These are phyloP conservation scores for Portevinia maculata DNA, from an alignment of 2,888 invertebrate species.

Conservation along the genomic window DNA sequence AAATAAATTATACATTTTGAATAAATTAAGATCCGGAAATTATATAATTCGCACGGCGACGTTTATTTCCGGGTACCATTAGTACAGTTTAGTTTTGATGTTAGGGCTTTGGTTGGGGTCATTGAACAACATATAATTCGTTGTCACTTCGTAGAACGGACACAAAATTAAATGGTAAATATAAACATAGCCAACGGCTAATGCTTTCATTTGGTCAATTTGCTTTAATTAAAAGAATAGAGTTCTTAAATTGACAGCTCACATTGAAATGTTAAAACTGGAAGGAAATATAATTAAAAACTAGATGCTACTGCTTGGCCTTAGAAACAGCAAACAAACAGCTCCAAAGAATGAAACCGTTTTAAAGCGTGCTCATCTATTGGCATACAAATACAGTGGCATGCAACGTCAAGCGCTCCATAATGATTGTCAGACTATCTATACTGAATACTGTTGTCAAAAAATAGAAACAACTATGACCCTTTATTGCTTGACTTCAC, in stretches of 20 bases:
- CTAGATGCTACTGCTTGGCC: no score
- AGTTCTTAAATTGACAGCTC: neutral
- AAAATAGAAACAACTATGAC: no score
- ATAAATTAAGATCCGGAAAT: neutral
- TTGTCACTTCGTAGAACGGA: neutral
- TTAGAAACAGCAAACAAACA: no score
- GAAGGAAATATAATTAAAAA: no score
- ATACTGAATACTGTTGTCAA: no score
- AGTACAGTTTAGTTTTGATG: neutral
- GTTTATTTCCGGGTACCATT: neutral
- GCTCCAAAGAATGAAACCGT: no score
- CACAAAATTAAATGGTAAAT: neutral
- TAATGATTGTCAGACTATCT: no score
- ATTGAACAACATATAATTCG: neutral
- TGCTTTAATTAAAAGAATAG: constrained; percentile 22
- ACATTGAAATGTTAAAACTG: no score
- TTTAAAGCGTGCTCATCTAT: no score
- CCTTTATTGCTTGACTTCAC: no score
- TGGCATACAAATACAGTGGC: no score
- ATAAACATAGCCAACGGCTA: neutral
- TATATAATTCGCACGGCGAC: neutral
- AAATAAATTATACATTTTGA: neutral
- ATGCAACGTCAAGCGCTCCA: no score
- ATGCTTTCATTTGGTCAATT: constrained; percentile 15
- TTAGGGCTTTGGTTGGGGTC: constrained; percentile 1